Conservation (phyloP, 2,888 invertebrate species). For the Epirrhoe tristata region DNA sequence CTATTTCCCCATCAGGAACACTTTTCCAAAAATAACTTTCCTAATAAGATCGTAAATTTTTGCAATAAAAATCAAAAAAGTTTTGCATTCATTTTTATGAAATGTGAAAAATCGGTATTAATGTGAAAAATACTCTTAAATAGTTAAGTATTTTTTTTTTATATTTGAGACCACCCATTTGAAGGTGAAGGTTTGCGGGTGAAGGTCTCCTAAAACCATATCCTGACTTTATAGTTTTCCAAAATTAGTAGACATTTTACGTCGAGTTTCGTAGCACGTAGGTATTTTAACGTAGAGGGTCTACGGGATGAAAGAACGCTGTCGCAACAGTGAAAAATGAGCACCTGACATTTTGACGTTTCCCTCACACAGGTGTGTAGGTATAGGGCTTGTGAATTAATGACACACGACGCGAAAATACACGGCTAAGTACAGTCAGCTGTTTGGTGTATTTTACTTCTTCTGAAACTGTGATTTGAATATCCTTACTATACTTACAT, state of each 20-base stretch:
- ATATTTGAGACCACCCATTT: no score
- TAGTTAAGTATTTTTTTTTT: no score
- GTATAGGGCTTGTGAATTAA: not conserved
- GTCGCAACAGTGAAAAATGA: not conserved
- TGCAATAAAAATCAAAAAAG: no score
- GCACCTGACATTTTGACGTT: conserved; percentile 2
- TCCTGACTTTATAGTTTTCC: conserved; percentile 7
- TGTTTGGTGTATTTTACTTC: not conserved
- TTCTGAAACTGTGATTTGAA: not conserved
- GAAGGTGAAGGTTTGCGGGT: no score
- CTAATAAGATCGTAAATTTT: no score
- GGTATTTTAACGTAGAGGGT: not conserved
- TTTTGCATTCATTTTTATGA: no score
- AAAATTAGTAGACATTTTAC: conserved; percentile 11
- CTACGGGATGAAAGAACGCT: not conserved
- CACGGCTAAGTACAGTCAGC: not conserved
- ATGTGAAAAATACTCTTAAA: no score
- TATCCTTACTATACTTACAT: no score
- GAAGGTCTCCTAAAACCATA: no score
- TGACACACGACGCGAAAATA: not conserved
- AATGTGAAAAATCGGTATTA: no score
- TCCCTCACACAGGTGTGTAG: not conserved
- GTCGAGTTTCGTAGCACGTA: conserved; percentile 19
- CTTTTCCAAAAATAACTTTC: no score
- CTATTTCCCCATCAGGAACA: no score